These are phyloP conservation scores for Drosophila dunni DNA, from an alignment of 1,140 invertebrate species.

Conservation along the genomic window DNA sequence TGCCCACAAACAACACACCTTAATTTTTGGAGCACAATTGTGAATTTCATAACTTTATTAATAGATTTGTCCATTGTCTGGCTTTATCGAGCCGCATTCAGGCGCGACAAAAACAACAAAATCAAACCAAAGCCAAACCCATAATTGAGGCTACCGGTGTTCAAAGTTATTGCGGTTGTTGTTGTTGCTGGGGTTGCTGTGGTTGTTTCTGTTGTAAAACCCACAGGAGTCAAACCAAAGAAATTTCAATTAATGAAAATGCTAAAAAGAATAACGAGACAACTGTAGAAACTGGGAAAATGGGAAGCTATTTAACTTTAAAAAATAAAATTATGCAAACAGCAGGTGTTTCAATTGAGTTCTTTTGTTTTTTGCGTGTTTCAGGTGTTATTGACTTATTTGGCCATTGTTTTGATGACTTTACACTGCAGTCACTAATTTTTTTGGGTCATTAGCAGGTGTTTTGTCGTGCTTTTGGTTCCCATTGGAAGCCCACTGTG, in stretches of 20 bases:
- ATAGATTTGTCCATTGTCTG: conserved; percentile 73
- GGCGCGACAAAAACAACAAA: conserved; percentile 66
- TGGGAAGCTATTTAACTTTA: background rate
- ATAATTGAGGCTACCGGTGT: conserved; percentile 44
- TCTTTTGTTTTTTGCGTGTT: conserved; percentile 24
- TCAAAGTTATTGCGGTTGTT: conserved; percentile 35
- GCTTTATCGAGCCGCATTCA: conserved; percentile 63
- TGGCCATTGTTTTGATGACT: conserved; percentile 21
- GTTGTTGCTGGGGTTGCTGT: conserved; percentile 5
- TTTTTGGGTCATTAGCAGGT: conserved; percentile 74
- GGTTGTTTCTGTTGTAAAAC: conserved; percentile 20
- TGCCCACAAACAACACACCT: conserved; percentile 1
- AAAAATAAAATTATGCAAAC: conserved; percentile 79
- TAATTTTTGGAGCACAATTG: conserved; percentile 37
- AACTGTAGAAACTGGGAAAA: background rate
- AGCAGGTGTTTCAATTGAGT: conserved; percentile 73
- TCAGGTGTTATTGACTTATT: conserved; percentile 25
- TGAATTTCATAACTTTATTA: conserved; percentile 78
- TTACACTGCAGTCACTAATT: conserved; percentile 73
- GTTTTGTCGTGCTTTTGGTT: conserved; percentile 48
- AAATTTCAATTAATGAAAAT: conserved; percentile 81
- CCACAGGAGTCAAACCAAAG: conserved; percentile 55
- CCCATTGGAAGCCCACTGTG: conserved; percentile 39
- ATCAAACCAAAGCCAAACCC: conserved; percentile 37
- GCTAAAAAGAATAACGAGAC: conserved; percentile 40